A percentile compares a stretch with the other conserved stretches of the same genome.
Conservation (phyloP, 2,888 invertebrate genomes). For the Galerucella pusilla region DNA sequence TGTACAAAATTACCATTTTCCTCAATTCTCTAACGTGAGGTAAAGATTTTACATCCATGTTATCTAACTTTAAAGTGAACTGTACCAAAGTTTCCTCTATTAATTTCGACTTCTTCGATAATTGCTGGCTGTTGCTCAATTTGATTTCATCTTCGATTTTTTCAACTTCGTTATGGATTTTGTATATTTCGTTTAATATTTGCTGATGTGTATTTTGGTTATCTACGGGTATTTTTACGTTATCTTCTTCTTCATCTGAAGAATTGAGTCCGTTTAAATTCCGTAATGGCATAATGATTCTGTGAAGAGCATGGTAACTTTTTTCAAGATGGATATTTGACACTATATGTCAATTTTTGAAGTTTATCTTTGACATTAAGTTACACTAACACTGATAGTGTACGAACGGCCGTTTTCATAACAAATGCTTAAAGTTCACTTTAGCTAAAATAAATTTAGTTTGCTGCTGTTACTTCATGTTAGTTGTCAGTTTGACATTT, state of each 20-base stretch:
- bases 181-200: slow-evolving; percentile 10
- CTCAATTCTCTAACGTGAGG: slow-evolving; percentile 4
- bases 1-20: slow-evolving; percentile 17
- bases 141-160: slow-evolving; percentile 15
- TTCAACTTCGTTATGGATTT: slow-evolving; percentile 2
- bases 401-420: no score
- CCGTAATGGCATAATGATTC: neutral
- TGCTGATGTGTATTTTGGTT: neutral
- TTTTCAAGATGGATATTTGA: neutral
- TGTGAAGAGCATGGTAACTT: neutral
- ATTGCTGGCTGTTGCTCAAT: neutral
- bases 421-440: no score
- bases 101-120: neutral
- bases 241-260: neutral
- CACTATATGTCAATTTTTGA: neutral
- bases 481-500: no score
- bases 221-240: neutral
- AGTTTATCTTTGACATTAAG: no score
- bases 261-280: neutral
- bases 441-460: no score
- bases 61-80: slow-evolving; percentile 14
- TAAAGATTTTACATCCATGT: slow-evolving; percentile 15
- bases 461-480: no score
- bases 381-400: no score
- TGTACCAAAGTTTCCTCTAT: slow-evolving; percentile 26